Percentiles rank a stretch among this genome's conserved stretches.
phyloP scores from a whole-genome alignment of 92 coral and sea anemone genomes.

The Umimayanthus kanabou region DNA sequence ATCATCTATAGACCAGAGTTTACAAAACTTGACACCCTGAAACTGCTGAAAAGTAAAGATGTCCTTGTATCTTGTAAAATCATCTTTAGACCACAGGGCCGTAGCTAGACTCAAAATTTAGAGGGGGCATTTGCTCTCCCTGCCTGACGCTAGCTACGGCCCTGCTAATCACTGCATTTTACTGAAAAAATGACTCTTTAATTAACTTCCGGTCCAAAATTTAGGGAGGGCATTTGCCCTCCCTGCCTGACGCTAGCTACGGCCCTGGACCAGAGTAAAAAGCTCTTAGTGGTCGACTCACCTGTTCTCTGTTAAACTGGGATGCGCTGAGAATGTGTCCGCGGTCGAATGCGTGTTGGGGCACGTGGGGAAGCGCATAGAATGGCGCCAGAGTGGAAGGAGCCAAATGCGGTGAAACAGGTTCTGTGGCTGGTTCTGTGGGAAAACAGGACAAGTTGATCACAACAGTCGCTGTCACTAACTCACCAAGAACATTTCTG shows the following conservation, averaged over 20 bases:
- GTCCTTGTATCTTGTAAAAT: no score
- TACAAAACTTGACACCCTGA: no score
- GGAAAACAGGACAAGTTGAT: not conserved
- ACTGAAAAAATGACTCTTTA: no score
- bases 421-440: slow-evolving; percentile 20
- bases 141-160: no score
- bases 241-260: no score
- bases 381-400: slow-evolving; percentile 14
- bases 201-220: no score
- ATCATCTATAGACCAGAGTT: no score
- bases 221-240: no score
- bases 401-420: slow-evolving; percentile 1
- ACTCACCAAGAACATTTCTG: not conserved
- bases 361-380: slow-evolving; percentile 25
- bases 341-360: slow-evolving; percentile 38
- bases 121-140: no score
- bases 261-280: not conserved
- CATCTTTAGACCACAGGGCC: not conserved
- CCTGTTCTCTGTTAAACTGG: slow-evolving; percentile 43
- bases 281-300: not conserved
- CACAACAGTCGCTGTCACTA: not conserved
- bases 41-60: no score
- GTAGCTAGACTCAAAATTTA: no score
- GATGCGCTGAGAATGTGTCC: slow-evolving; percentile 41
- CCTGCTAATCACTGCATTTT: no score